Base-by-base conservation (phyloP, 2,113 vertebrate species). In the Cavia porcellus region DNA sequence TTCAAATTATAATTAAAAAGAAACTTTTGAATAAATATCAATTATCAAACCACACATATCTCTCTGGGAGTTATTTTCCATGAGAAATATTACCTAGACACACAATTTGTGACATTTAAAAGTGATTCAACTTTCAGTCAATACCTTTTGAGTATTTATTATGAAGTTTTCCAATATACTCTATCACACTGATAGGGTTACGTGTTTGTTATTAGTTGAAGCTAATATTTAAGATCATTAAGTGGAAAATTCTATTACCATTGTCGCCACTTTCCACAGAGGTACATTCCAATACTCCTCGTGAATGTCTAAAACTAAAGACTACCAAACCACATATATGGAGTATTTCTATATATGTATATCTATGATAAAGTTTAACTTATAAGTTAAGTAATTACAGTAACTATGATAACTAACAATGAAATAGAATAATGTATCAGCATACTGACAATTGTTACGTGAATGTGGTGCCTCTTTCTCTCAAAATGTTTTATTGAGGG, bases 191-290 rank as follows among this genome's bases (percentile, higher is more conserved):
- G 66, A 72, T 84, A 55, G 19, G 22, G 20, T 74, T 45, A 86
- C 20, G 3, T 8, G 89, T 77, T 85, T 89, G 15, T 66, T 90
- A 70, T 72, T 95, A 90, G 45, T 72, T 81, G 19, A 93, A 62
- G 81, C 57, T 92, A 92, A 88, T 13, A 61, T 92, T 82, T 75
- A 68, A 95, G 22, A 68, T 61, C 25, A 62, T 81, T 86, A 91
- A 74, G 50, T 89, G 95, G 8, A 15, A 82, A 90, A 68, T 55
- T 89, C 8, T 92, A 30, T 86, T 88, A 66, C 19, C 3, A 11
- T 3, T 20, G 25, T 1, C 25, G 13, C 35, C 32, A 70, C 52
- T 72, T 38, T 87, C 47, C 38, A 74, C 10, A 74, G n/a, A 12
- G 22, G 25, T 13, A 74, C 20, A 45, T 74, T 24, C 38, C 20